Percentiles rank a stretch among this genome's conserved stretches.
phyloP scores from a whole-genome alignment of 2,797 vertebrate genomes.

The Hypotaenidia philippensis region DNA sequence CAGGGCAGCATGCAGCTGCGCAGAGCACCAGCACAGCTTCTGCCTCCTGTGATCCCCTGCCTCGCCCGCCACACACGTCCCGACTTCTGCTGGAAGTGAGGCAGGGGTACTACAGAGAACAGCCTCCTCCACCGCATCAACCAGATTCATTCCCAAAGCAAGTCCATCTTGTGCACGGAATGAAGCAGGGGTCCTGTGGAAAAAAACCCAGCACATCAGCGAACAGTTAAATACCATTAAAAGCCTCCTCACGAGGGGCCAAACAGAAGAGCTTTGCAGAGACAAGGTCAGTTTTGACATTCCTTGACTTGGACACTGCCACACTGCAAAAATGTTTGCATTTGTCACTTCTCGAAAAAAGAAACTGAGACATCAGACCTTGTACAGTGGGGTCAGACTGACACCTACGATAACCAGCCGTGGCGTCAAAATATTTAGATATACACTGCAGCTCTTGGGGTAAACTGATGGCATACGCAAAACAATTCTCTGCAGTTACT shows the following conservation, averaged over 20 bases:
- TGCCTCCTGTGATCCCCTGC: slow-evolving; percentile 26
- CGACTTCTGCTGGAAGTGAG: slow-evolving; percentile 6
- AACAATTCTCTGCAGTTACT: neutral
- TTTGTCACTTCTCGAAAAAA: neutral
- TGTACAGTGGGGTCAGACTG: rapidly evolving
- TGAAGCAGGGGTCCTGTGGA: rapidly evolving
- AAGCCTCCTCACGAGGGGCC: neutral
- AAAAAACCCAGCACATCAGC: neutral
- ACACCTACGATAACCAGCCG: neutral
- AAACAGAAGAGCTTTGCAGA: neutral
- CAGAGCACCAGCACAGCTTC: neutral
- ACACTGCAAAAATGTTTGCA: neutral
- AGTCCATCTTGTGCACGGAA: neutral
- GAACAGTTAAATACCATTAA: rapidly evolving
- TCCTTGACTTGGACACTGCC: neutral
- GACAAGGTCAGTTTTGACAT: neutral
- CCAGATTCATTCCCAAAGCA: slow-evolving; percentile 44
- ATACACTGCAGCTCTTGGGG: neutral
- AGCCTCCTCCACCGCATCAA: neutral
- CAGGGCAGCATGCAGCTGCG: slow-evolving; percentile 31
- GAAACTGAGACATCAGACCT: neutral
- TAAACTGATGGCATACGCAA: neutral
- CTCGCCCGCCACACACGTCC: neutral
- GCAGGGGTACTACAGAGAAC: slow-evolving; percentile 41
- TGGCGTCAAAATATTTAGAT: neutral